phyloP scores from a whole-genome alignment of 2,797 vertebrate species.

The Epinephelus coioides region DNA sequence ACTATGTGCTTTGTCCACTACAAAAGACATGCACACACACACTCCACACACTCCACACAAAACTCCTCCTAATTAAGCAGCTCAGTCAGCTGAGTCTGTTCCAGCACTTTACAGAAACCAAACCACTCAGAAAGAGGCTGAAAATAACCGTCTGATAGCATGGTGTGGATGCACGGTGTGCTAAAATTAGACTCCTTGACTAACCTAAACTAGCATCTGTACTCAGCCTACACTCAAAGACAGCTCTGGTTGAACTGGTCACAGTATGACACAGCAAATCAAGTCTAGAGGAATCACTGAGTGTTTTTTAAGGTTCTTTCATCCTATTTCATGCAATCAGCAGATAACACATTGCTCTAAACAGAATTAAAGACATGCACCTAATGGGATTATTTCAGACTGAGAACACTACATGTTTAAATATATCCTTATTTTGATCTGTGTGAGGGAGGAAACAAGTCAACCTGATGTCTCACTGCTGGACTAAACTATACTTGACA shows the following conservation, averaged over 20 bases:
- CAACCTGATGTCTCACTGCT: conserved; percentile 15
- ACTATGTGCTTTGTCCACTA: too few species aligned
- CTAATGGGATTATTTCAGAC: conserved; percentile 48
- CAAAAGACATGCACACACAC: neutral
- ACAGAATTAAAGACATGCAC: conserved; percentile 1
- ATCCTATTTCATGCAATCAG: conserved; percentile 30
- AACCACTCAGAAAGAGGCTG: conserved; percentile 23
- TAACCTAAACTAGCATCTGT: conserved; percentile 32
- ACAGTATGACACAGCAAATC: conserved; percentile 49
- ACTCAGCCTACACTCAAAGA: conserved; percentile 14
- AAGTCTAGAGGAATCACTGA: conserved; percentile 20
- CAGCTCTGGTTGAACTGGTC: conserved; percentile 22
- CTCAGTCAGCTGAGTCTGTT: conserved; percentile 30
- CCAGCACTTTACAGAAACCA: conserved; percentile 19
- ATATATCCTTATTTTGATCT: conserved; percentile 27
- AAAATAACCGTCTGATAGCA: conserved; percentile 11
- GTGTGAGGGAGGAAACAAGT: conserved; percentile 4
- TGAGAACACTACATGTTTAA: conserved; percentile 19
- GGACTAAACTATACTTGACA: conserved; percentile 17
- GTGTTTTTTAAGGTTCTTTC: conserved; percentile 3
- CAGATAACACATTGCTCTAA: neutral
- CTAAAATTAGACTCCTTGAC: conserved; percentile 45
- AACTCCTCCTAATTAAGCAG: conserved; percentile 31
- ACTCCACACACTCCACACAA: neutral
- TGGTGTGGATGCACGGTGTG: conserved; percentile 4